Percentiles rank a stretch among this genome's conserved stretches.
phyloP scores from a whole-genome alignment of 2,113 vertebrate species.

The Elephantulus edwardii region DNA sequence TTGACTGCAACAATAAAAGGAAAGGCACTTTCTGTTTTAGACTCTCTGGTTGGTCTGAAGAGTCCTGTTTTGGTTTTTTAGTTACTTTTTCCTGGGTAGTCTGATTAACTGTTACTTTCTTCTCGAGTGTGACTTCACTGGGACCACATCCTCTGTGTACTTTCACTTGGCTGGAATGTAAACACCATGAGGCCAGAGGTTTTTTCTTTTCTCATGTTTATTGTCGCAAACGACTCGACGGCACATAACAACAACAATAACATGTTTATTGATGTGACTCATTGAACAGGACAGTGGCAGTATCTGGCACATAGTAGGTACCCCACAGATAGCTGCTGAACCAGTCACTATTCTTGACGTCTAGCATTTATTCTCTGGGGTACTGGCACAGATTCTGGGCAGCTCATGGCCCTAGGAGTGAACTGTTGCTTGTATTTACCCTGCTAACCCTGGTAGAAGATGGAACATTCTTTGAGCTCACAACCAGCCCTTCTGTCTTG shows the following conservation, averaged over 20 bases:
- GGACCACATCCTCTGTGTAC: too few relatives aligned
- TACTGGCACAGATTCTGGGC: background rate
- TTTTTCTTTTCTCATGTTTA: background rate
- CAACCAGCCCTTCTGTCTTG: constrained; percentile 28
- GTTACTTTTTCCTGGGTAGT: too few relatives aligned
- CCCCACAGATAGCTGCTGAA: background rate
- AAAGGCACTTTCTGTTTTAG: too few relatives aligned
- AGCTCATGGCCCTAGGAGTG: background rate
- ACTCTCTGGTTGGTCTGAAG: too few relatives aligned
- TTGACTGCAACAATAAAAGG: too few relatives aligned
- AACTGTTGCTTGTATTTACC: background rate
- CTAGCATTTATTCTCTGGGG: background rate
- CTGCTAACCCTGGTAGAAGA: background rate
- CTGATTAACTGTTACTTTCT: too few relatives aligned
- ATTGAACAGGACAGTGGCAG: background rate
- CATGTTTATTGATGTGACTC: background rate
- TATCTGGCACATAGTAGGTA: background rate
- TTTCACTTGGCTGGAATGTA: too few relatives aligned
- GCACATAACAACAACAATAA: background rate
- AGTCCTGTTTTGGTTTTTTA: too few relatives aligned
- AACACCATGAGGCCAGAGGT: too few relatives aligned
- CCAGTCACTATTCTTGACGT: background rate
- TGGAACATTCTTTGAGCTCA: background rate
- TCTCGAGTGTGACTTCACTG: too few relatives aligned
- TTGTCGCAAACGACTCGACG: background rate